Conservation (phyloP, 2,797 vertebrate species). For the Anguilla marmorata region DNA sequence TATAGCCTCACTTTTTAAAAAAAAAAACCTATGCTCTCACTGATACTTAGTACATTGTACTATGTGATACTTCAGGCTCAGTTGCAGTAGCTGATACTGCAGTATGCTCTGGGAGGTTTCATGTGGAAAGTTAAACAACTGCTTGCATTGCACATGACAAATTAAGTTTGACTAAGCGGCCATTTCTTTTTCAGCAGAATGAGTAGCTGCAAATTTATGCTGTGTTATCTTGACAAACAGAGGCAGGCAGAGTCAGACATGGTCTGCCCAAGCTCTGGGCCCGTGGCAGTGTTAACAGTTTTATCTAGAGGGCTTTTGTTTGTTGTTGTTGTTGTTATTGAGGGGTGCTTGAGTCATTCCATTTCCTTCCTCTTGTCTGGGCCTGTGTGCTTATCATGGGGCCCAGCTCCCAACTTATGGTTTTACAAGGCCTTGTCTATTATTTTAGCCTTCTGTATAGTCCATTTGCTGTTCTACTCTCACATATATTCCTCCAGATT, state of each 20-base stretch:
- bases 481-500: not conserved
- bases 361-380: conserved; percentile 30
- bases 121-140: not conserved
- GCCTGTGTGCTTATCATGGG: not conserved
- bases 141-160: not conserved
- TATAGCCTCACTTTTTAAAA: not conserved
- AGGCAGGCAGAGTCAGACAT: not conserved
- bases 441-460: not conserved
- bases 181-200: not conserved
- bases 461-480: not conserved
- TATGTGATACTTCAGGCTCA: not conserved
- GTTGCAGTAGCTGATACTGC: not conserved
- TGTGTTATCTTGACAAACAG: not conserved
- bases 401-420: not conserved
- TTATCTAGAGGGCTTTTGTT: conserved; percentile 12
- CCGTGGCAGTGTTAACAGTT: not conserved
- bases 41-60: not conserved
- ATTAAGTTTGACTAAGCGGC: not conserved
- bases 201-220: not conserved
- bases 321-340: conserved; percentile 19
- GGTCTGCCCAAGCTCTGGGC: not conserved
- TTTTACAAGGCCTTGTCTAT: not conserved
- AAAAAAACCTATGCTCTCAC: not conserved
- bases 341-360: conserved; percentile 13
- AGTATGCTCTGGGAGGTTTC: not conserved